phyloP scores from a whole-genome alignment of 2,797 vertebrate species.

The Chromobotia macracanthus region DNA sequence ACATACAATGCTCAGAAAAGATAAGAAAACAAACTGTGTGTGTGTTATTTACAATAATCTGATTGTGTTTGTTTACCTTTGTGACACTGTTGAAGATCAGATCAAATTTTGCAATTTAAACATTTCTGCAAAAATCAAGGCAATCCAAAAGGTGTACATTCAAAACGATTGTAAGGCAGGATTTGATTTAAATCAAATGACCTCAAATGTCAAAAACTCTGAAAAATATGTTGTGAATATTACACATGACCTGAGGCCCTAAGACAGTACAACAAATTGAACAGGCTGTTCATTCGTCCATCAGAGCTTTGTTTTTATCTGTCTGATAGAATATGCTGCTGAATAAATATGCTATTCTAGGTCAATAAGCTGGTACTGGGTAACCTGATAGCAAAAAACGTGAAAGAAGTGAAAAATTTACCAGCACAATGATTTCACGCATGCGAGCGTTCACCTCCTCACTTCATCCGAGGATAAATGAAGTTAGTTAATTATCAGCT shows the following conservation, averaged over 20 bases:
- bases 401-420: not conserved
- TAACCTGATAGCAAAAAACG: not conserved
- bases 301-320: not conserved
- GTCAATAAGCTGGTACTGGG: not conserved
- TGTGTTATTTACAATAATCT: not conserved
- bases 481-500: constrained; percentile 44
- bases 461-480: constrained; percentile 19
- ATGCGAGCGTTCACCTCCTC: constrained; percentile 13
- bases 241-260: not conserved
- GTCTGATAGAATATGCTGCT: not conserved
- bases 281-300: not conserved
- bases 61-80: not conserved
- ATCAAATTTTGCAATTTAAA: no score
- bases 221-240: not conserved
- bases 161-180: not conserved
- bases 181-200: not conserved
- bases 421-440: not conserved
- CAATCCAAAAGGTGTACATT: no score
- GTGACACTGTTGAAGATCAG: no score
- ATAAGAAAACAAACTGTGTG: not conserved
- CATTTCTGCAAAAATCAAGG: no score
- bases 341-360: not conserved
- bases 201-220: not conserved
- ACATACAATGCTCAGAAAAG: no score
- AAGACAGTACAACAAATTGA: not conserved